These are phyloP conservation scores for Chelidonichthys spinosus DNA, from an alignment of 2,797 vertebrate species.

Conservation along the genomic window DNA sequence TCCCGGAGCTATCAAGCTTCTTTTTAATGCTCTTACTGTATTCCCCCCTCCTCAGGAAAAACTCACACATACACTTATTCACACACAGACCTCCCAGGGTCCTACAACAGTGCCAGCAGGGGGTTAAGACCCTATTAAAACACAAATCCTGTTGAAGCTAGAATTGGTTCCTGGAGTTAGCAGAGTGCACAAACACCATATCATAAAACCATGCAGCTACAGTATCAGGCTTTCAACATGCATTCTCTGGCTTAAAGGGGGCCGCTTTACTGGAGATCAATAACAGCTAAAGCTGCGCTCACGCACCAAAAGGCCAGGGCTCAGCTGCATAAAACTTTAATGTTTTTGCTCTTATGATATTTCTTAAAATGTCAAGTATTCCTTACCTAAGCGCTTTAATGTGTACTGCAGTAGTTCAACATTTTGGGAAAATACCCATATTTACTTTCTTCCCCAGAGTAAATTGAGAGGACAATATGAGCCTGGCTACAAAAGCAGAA, in stretches of 20 bases:
- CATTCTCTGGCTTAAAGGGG: constrained; percentile 57
- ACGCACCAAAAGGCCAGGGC: constrained; percentile 36
- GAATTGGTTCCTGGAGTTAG: constrained; percentile 58
- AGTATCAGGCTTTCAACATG: constrained; percentile 45
- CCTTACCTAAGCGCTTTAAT: not conserved
- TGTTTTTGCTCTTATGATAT: constrained; percentile 22
- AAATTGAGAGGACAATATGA: constrained; percentile 5
- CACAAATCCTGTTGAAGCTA: constrained; percentile 68
- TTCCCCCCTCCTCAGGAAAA: not conserved
- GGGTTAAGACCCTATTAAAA: constrained; percentile 70
- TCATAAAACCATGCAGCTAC: constrained; percentile 40
- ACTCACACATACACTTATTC: constrained; percentile 23
- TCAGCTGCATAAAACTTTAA: constrained; percentile 29
- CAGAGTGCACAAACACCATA: constrained; percentile 52
- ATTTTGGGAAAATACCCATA: constrained; percentile 18
- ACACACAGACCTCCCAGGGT: constrained; percentile 51
- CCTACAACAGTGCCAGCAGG: constrained; percentile 49
- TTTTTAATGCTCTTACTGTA: constrained; percentile 25
- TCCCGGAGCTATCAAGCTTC: constrained; percentile 24
- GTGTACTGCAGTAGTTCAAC: constrained; percentile 6
- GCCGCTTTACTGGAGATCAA: constrained; percentile 60
- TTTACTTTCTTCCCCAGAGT: constrained; percentile 13
- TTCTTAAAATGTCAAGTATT: constrained; percentile 33
- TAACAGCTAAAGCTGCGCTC: constrained; percentile 54
- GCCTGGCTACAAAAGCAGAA: not conserved